Conservation (phyloP, 2,888 invertebrate genomes). For the Parelbella ahira region DNA sequence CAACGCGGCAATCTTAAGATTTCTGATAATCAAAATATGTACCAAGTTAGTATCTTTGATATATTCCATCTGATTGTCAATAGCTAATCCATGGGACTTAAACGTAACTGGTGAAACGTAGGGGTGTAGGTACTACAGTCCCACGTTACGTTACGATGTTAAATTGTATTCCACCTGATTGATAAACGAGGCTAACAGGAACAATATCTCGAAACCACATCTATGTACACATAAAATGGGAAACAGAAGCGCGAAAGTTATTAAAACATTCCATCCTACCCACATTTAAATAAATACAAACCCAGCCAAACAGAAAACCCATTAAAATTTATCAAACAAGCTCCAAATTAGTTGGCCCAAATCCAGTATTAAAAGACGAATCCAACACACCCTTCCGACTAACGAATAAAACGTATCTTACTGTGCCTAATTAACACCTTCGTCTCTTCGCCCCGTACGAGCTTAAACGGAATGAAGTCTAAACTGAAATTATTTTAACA, state of each 20-base stretch:
- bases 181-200: too few relatives aligned
- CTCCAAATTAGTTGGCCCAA: constrained; percentile 23
- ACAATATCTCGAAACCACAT: too few relatives aligned
- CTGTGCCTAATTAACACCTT: constrained; percentile 43
- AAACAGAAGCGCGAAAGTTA: constrained; percentile 8
- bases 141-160: too few relatives aligned
- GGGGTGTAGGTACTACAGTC: too few relatives aligned
- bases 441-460: constrained; percentile 26
- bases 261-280: constrained; percentile 12
- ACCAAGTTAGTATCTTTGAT: too few relatives aligned
- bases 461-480: constrained; percentile 34
- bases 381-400: constrained; percentile 10
- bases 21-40: too few relatives aligned
- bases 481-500: constrained; percentile 17
- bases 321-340: constrained; percentile 25
- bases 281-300: constrained; percentile 20
- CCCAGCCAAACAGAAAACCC: constrained; percentile 19
- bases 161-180: too few relatives aligned
- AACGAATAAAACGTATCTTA: constrained; percentile 32
- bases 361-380: constrained; percentile 24
- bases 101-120: too few relatives aligned
- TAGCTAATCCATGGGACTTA: too few relatives aligned
- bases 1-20: too few relatives aligned
- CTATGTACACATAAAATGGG: background rate
- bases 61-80: too few relatives aligned